These are phyloP conservation scores for Anser brachyrhynchus DNA, from an alignment of 2,113 vertebrate species.

Conservation along the genomic window DNA sequence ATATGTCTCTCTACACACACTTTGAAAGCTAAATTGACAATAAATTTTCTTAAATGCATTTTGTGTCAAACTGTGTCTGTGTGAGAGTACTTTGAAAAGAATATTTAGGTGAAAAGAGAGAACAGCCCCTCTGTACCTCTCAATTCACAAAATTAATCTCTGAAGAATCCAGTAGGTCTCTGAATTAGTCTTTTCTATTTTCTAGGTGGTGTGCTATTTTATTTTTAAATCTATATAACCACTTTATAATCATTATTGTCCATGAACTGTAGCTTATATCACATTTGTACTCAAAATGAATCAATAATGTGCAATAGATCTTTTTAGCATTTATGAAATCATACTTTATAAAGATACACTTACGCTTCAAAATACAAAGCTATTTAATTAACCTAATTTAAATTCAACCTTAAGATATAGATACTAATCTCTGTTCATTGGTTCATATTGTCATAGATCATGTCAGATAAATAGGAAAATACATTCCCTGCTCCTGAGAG, in stretches of 20 bases:
- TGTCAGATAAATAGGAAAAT: constrained; percentile 3
- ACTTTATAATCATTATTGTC: not conserved
- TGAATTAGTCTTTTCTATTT: not conserved
- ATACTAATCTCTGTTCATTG: not conserved
- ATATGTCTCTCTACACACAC: not conserved
- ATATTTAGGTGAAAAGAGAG: not conserved
- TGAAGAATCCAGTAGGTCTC: not conserved
- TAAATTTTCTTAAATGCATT: constrained; percentile 16
- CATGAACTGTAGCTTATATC: not conserved
- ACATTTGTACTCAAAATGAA: not conserved
- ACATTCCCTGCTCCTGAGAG: not conserved
- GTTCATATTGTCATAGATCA: not conserved
- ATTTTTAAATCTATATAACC: not conserved
- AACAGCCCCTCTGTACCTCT: not conserved
- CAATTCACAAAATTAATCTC: not conserved
- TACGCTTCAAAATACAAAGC: constrained; percentile 4
- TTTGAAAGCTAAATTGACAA: not conserved
- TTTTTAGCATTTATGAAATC: not conserved
- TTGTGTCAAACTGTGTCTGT: not conserved
- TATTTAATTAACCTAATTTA: not conserved
- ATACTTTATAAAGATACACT: not conserved
- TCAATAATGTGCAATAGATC: not conserved
- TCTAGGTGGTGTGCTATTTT: not conserved
- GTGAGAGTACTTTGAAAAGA: not conserved
- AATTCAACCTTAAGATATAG: constrained; percentile 4